phyloP scores from a whole-genome alignment of 2,113 vertebrate species.

The Notarius lentiginosus region DNA sequence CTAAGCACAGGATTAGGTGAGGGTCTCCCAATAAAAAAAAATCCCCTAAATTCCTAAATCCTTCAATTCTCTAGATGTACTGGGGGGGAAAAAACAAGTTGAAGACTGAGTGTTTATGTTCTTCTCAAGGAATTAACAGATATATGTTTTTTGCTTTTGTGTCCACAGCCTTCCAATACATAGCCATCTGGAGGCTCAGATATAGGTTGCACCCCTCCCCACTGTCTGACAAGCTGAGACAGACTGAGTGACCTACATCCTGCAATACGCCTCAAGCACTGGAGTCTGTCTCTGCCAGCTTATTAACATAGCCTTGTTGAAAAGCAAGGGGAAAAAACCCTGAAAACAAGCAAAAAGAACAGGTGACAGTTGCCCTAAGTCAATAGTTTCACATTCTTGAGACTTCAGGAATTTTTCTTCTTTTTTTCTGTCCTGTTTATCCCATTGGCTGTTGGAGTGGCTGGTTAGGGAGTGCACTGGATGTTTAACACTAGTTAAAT shows the following conservation, averaged over 20 bases:
- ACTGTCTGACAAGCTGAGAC: slow-evolving; percentile 64
- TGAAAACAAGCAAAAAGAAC: slow-evolving; percentile 43
- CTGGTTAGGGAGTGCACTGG: slow-evolving; percentile 15
- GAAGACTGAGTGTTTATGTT: slow-evolving; percentile 39
- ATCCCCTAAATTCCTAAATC: slow-evolving; percentile 28
- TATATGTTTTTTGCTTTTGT: slow-evolving; percentile 56
- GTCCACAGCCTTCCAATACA: slow-evolving; percentile 63
- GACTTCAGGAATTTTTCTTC: slow-evolving; percentile 42
- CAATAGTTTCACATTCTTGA: slow-evolving; percentile 22
- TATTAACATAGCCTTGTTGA: slow-evolving; percentile 40
- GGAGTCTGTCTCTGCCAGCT: slow-evolving; percentile 54
- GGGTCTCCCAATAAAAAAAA: neutral
- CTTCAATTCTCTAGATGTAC: slow-evolving; percentile 37
- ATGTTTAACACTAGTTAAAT: slow-evolving; percentile 62
- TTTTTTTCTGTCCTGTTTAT: slow-evolving; percentile 18
- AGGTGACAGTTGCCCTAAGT: slow-evolving; percentile 21
- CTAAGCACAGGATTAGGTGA: slow-evolving; percentile 45
- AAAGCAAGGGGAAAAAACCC: slow-evolving; percentile 37
- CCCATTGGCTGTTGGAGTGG: slow-evolving; percentile 15
- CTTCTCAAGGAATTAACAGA: slow-evolving; percentile 55
- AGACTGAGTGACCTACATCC: slow-evolving; percentile 72
- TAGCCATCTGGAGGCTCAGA: slow-evolving; percentile 50
- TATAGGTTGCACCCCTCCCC: slow-evolving; percentile 54
- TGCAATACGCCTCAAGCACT: slow-evolving; percentile 60
- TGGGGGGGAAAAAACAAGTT: slow-evolving; percentile 31